Percentiles rank a stretch among this genome's conserved stretches.
These are phyloP conservation scores for Epinephelus fuscoguttatus DNA, from an alignment of 2,113 vertebrate genomes.

Conservation along the genomic window DNA sequence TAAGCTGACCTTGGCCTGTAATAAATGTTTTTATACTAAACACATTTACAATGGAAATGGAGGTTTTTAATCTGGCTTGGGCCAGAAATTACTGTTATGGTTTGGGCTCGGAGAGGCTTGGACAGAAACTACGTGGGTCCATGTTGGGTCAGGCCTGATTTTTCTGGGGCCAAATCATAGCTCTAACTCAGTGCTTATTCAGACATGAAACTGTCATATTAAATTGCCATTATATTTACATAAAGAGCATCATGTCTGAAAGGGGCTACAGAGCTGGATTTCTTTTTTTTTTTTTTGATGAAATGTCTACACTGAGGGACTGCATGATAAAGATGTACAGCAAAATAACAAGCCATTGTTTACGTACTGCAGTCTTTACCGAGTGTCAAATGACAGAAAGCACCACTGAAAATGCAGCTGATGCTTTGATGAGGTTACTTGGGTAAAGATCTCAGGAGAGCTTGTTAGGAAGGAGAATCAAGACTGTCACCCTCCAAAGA, in stretches of 20 bases:
- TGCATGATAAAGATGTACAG: background rate
- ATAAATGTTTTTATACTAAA: no score
- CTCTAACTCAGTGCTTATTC: no score
- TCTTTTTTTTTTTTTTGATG: background rate
- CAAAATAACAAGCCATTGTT: no score
- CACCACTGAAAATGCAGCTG: background rate
- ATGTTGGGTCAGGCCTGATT: no score
- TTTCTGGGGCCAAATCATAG: no score
- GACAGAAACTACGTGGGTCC: no score
- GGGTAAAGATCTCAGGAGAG: constrained; percentile 58
- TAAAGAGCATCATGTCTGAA: background rate
- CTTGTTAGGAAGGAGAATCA: constrained; percentile 59
- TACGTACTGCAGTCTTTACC: background rate
- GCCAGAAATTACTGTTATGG: no score
- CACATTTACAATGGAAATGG: no score
- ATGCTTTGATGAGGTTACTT: constrained; percentile 13
- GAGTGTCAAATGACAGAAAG: constrained; percentile 3
- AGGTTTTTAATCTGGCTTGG: no score
- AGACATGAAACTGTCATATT: no score
- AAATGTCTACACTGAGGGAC: background rate
- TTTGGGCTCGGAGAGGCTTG: no score
- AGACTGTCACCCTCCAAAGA: background rate
- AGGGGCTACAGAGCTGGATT: background rate
- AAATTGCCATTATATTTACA: background rate
- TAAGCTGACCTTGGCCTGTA: no score